Evolutionary conservation across 2,888 invertebrate genomes (phyloP).

Genomic region (Dorcus hopei): DNA sequence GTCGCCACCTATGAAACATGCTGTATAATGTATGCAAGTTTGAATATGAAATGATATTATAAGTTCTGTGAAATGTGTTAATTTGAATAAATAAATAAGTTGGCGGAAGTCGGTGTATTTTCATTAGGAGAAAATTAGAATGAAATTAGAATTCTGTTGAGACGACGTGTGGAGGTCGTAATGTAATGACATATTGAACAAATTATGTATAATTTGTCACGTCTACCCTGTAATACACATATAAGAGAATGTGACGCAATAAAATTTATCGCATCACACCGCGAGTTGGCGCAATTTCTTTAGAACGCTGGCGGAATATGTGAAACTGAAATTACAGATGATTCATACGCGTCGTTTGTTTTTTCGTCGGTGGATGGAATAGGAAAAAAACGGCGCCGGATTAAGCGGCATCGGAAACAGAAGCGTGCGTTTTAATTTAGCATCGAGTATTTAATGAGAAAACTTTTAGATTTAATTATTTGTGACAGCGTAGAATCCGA

Average conservation of each 20-base stretch:
- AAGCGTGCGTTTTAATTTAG: neutral
- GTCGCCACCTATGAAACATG: no score
- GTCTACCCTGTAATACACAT: constrained; percentile 21
- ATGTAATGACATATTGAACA: neutral
- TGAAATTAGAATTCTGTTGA: no score
- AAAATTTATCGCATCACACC: constrained; percentile 29
- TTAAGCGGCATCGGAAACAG: neutral
- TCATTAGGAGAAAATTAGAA: no score
- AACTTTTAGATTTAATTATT: constrained; percentile 25
- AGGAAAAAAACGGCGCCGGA: neutral
- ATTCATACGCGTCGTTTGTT: constrained; percentile 15
- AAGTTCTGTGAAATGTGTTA: no score
- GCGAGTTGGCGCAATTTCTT: constrained; percentile 25
- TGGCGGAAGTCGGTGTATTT: no score
- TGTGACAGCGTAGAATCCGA: constrained; percentile 22
- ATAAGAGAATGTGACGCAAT: constrained; percentile 28
- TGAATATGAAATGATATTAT: no score
- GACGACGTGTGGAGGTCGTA: no score
- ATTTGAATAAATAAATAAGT: no score
- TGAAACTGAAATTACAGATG: constrained; percentile 21
- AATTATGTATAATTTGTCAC: constrained; percentile 17
- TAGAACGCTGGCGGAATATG: constrained; percentile 26
- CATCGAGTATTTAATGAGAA: constrained; percentile 17
- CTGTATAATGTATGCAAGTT: no score
- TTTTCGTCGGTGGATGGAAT: neutral